These are phyloP conservation scores for Tubulanus polymorphus DNA, from an alignment of 2,888 invertebrate genomes.

Conservation along the genomic window DNA sequence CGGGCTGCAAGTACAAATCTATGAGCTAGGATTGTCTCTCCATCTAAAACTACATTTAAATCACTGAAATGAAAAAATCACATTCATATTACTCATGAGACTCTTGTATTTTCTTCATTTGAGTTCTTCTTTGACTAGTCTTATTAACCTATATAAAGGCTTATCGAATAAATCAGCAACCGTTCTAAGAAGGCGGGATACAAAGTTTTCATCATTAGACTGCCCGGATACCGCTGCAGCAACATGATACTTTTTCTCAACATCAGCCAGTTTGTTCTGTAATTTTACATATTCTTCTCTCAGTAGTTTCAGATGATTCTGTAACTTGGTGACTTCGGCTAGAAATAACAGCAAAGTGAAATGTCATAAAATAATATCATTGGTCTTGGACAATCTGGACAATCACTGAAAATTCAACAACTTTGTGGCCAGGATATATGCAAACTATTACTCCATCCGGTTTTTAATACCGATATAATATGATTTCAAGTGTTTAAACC, in stretches of 20 bases:
- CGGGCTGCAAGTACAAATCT: slow-evolving; percentile 85
- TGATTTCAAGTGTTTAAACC: too few relatives aligned
- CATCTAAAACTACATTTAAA: slow-evolving; percentile 70
- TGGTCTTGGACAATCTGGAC: too few relatives aligned
- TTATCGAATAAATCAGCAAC: slow-evolving; percentile 79
- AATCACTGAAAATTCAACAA: too few relatives aligned
- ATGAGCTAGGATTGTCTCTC: slow-evolving; percentile 74
- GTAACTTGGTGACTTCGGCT: slow-evolving; percentile 58
- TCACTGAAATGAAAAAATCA: slow-evolving; percentile 61
- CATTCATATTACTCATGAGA: slow-evolving; percentile 1
- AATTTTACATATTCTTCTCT: slow-evolving; percentile 89
- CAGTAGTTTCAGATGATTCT: slow-evolving; percentile 79
- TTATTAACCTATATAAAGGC: slow-evolving; percentile 57
- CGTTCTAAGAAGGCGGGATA: slow-evolving; percentile 74
- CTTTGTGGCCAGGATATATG: too few relatives aligned
- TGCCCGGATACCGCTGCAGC: slow-evolving; percentile 63
- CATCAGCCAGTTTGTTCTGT: slow-evolving; percentile 73
- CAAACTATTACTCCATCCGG: too few relatives aligned
- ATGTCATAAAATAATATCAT: too few relatives aligned
- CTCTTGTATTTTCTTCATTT: background rate
- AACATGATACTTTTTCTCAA: slow-evolving; percentile 79
- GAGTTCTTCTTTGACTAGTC: background rate
- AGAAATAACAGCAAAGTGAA: too few relatives aligned
- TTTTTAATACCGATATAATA: too few relatives aligned
- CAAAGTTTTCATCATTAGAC: slow-evolving; percentile 65